Conservation (phyloP, 2,888 invertebrate species). For the Eilema caniola region DNA sequence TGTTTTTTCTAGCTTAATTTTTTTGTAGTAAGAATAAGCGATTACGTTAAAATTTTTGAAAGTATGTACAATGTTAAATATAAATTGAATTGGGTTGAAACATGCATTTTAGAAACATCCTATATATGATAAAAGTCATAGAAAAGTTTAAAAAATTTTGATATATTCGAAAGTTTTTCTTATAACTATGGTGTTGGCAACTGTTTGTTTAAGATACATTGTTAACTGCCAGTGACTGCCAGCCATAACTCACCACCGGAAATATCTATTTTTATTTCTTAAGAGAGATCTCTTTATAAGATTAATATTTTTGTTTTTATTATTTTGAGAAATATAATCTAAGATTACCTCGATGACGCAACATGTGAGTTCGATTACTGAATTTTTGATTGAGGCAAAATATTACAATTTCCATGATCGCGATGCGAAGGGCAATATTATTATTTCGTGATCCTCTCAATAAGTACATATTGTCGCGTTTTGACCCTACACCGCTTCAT, state of each 20-base stretch:
- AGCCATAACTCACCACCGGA: conserved; percentile 18
- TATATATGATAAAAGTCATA: conserved; percentile 66
- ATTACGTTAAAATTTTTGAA: too few relatives aligned
- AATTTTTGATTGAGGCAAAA: too few relatives aligned
- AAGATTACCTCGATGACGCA: too few relatives aligned
- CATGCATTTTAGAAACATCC: conserved; percentile 16
- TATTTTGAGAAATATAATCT: too few relatives aligned
- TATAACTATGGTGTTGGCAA: conserved; percentile 21
- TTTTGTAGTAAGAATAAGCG: not conserved
- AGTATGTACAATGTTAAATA: too few relatives aligned
- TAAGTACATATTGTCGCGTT: too few relatives aligned
- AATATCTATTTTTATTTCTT: not conserved
- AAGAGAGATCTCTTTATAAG: not conserved
- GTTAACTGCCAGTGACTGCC: conserved; percentile 12
- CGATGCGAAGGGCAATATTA: too few relatives aligned
- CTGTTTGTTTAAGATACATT: conserved; percentile 31
- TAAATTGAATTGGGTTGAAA: not conserved
- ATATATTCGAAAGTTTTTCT: conserved; percentile 40
- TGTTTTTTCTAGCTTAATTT: not conserved
- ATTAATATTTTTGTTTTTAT: not conserved
- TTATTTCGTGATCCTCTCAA: too few relatives aligned
- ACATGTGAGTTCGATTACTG: too few relatives aligned
- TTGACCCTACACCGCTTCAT: too few relatives aligned
- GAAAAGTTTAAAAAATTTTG: conserved; percentile 62
- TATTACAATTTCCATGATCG: too few relatives aligned